phyloP scores from a whole-genome alignment of 2,888 invertebrate species.

The Limnephilus marmoratus region DNA sequence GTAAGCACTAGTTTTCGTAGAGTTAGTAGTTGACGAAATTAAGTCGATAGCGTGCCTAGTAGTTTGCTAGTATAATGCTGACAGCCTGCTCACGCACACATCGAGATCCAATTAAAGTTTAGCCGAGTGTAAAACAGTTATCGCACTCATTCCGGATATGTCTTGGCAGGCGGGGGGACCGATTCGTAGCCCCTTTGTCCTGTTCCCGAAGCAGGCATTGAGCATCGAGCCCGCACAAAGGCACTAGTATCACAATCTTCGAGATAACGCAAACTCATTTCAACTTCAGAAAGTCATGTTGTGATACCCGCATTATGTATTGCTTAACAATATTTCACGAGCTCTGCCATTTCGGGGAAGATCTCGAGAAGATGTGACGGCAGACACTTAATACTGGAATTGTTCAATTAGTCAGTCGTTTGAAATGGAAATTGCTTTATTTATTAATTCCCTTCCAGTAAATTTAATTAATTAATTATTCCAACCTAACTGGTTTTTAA shows the following conservation, averaged over 20 bases:
- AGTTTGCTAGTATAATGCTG: background rate
- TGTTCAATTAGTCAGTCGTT: constrained; percentile 23
- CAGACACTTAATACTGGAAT: constrained; percentile 23
- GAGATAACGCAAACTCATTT: constrained; percentile 47
- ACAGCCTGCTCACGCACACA: background rate
- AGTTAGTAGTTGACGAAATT: too few relatives aligned
- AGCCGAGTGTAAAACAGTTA: constrained; percentile 17
- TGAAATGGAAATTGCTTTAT: background rate
- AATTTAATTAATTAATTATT: constrained; percentile 2
- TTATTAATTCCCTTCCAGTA: constrained; percentile 2
- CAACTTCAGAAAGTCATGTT: constrained; percentile 48
- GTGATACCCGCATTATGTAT: constrained; percentile 49
- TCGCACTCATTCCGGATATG: constrained; percentile 41
- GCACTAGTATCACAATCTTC: constrained; percentile 45
- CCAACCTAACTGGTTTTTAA: background rate
- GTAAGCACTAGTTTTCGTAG: too few relatives aligned
- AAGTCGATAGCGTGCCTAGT: background rate
- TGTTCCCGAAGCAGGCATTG: background rate
- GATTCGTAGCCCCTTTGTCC: background rate
- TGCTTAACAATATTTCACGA: constrained; percentile 34
- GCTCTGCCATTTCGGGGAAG: constrained; percentile 13
- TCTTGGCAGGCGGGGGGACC: background rate
- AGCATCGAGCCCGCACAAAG: constrained; percentile 34
- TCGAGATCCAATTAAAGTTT: constrained; percentile 35
- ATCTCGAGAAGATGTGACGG: background rate